Evolutionary conservation across 2,797 vertebrate species (phyloP).

Genomic region (Morus bassanus): DNA sequence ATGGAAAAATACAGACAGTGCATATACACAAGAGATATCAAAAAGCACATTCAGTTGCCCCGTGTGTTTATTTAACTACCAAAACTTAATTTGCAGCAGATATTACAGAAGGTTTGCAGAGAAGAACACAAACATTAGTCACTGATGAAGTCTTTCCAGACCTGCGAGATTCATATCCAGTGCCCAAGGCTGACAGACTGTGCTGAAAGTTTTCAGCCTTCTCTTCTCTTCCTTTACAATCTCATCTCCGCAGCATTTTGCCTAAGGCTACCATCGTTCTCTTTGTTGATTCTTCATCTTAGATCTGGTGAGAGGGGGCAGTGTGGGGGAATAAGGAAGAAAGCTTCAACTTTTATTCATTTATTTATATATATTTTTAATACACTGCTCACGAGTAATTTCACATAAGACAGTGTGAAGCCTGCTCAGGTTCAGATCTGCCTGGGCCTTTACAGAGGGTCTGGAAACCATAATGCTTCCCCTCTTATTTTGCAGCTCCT

Average conservation of each 20-base stretch:
- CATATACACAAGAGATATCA: background rate
- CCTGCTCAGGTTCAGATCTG: background rate
- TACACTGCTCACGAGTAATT: background rate
- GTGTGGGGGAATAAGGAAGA: background rate
- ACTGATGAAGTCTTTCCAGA: background rate
- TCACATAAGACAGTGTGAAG: background rate
- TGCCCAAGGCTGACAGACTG: background rate
- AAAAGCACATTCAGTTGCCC: background rate
- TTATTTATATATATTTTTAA: background rate
- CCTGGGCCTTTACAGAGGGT: background rate
- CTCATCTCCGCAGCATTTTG: conserved; percentile 8
- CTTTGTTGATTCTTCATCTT: background rate
- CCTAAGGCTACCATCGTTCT: conserved; percentile 25
- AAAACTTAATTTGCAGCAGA: background rate
- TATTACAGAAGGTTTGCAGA: background rate
- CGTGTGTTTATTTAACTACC: background rate
- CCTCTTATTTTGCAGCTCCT: background rate
- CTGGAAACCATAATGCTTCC: background rate
- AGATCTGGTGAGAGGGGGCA: background rate
- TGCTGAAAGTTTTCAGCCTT: background rate
- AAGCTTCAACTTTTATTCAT: background rate
- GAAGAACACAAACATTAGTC: background rate
- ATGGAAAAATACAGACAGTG: background rate
- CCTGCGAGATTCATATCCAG: background rate
- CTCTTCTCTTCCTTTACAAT: conserved; percentile 3